Conservation (phyloP, 1,140 invertebrate genomes). For the Ips typographus region DNA sequence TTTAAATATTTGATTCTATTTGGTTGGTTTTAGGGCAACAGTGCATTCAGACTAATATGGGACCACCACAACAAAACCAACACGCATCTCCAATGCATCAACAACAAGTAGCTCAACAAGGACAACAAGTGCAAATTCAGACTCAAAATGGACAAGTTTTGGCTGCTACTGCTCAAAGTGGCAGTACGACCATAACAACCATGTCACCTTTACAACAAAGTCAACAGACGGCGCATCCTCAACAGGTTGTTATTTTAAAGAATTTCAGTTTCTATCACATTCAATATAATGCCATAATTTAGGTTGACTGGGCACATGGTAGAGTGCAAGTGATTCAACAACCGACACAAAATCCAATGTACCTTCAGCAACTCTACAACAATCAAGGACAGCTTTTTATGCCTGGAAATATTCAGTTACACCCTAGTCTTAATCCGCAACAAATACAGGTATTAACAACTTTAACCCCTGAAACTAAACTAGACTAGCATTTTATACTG, state of each 20-base stretch:
- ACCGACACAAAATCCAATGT: slow-evolving; percentile 73
- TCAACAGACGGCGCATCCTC: slow-evolving; percentile 49
- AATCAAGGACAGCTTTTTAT: slow-evolving; percentile 74
- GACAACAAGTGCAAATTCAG: slow-evolving; percentile 49
- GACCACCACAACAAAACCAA: slow-evolving; percentile 54
- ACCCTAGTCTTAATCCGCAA: slow-evolving; percentile 75
- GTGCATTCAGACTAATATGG: slow-evolving; percentile 51
- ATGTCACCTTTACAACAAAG: slow-evolving; percentile 54
- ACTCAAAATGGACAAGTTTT: slow-evolving; percentile 49
- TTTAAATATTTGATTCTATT: too few relatives aligned
- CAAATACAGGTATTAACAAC: slow-evolving; percentile 66
- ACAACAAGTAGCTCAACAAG: slow-evolving; percentile 45
- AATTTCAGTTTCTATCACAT: not conserved
- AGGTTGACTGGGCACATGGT: slow-evolving; percentile 49
- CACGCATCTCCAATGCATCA: slow-evolving; percentile 51
- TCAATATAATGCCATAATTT: slow-evolving; percentile 1
- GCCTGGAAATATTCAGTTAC: slow-evolving; percentile 75
- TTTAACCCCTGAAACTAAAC: too few relatives aligned
- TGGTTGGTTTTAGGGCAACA: slow-evolving; percentile 48
- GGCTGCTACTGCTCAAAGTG: slow-evolving; percentile 45
- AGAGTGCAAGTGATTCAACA: slow-evolving; percentile 77
- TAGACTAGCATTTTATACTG: not conserved
- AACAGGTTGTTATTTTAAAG: slow-evolving; percentile 44
- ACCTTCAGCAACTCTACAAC: slow-evolving; percentile 79
- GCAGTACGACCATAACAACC: slow-evolving; percentile 52